Percentiles rank a stretch among this genome's conserved stretches.
These are phyloP conservation scores for Prostheceraeus crozeri DNA, from an alignment of 2,888 invertebrate genomes.

Conservation along the genomic window DNA sequence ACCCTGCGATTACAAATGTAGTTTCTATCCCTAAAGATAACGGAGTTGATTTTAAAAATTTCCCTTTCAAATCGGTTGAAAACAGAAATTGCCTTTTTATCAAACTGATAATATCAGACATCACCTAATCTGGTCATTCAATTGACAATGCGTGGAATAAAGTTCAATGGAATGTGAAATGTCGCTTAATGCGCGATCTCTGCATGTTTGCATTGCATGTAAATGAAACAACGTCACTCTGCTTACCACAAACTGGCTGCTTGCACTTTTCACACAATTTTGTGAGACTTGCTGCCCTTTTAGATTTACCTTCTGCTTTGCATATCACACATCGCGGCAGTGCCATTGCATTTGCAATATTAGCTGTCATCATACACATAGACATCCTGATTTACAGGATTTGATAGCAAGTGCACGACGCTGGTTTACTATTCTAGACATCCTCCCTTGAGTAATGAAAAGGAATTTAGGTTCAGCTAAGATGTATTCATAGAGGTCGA, in stretches of 20 bases:
- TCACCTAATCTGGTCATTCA: slow-evolving; percentile 6
- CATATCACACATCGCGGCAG: slow-evolving; percentile 17
- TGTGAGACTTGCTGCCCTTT: neutral
- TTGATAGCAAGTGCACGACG: slow-evolving; percentile 14
- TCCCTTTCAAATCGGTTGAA: slow-evolving; percentile 26
- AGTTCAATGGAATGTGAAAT: slow-evolving; percentile 23
- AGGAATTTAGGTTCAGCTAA: too few species aligned
- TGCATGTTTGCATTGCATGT: slow-evolving; percentile 21
- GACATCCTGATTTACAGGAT: slow-evolving; percentile 21
- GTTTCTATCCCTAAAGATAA: too few species aligned
- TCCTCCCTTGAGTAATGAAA: too few species aligned
- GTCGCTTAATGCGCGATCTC: slow-evolving; percentile 16
- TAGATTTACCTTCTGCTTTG: slow-evolving; percentile 14
- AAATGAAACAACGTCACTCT: slow-evolving; percentile 28
- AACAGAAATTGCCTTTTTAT: too few species aligned
- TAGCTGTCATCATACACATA: slow-evolving; percentile 3
- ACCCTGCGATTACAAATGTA: too few species aligned
- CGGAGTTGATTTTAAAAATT: slow-evolving; percentile 24
- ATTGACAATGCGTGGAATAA: slow-evolving; percentile 21
- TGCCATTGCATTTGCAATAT: neutral
- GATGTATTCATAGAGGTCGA: too few species aligned
- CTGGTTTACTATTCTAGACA: too few species aligned
- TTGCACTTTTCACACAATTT: slow-evolving; percentile 24
- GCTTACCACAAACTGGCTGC: slow-evolving; percentile 31
- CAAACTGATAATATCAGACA: slow-evolving; percentile 21